Evolutionary conservation across 2,113 vertebrate species (phyloP).

Genomic region (Lagopus leucura): DNA sequence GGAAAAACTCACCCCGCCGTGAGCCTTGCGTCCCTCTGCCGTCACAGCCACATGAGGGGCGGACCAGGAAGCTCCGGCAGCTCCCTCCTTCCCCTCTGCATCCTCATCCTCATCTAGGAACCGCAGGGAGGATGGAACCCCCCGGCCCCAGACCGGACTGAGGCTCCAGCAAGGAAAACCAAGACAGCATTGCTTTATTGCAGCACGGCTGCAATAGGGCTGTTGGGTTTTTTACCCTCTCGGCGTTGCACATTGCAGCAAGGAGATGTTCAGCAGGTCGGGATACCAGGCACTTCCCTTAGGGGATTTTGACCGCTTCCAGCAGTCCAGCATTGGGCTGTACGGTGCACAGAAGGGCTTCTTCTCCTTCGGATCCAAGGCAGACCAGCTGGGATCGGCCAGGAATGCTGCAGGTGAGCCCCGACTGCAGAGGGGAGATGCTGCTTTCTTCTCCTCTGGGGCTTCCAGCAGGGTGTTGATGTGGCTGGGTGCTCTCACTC

Average conservation of each 20-base stretch:
- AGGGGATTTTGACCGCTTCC: slow-evolving; percentile 72
- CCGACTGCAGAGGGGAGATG: not conserved
- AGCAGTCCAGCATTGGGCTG: slow-evolving; percentile 76
- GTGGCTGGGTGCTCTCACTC: accelerated
- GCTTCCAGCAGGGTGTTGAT: accelerated
- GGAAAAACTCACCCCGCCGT: not conserved
- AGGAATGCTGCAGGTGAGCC: slow-evolving; percentile 59
- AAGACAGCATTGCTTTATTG: not conserved
- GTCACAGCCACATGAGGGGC: slow-evolving; percentile 14
- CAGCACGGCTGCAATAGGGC: not conserved
- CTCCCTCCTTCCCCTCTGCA: not conserved
- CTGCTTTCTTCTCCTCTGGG: not conserved
- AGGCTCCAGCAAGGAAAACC: not conserved
- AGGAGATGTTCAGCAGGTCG: slow-evolving; percentile 75
- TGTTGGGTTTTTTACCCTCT: too few species aligned
- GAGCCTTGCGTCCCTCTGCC: not conserved
- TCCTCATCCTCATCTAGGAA: not conserved
- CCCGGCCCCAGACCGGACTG: not conserved
- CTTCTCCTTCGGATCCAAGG: slow-evolving; percentile 17
- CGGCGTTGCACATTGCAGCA: accelerated
- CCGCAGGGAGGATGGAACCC: not conserved
- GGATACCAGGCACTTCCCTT: slow-evolving; percentile 82
- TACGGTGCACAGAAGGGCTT: slow-evolving; percentile 68
- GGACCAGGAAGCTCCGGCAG: not conserved
- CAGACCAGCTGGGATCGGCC: slow-evolving; percentile 12